Base-by-base conservation (phyloP, 1,140 invertebrate genomes). In the Melipona quadrifasciata region DNA sequence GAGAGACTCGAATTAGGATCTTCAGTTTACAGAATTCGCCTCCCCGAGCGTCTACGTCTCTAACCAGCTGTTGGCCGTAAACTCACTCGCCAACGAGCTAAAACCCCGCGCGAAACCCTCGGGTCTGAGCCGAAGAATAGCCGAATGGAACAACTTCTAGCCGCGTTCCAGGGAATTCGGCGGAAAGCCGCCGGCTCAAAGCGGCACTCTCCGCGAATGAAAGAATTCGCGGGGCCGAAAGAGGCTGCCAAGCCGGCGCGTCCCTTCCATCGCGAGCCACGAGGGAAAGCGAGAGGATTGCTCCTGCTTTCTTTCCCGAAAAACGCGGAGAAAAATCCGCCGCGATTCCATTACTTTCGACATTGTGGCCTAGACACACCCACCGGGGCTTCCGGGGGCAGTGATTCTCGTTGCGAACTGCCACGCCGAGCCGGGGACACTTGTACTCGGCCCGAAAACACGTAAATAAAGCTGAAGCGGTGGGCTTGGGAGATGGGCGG, bases 381-480 rank as follows among this genome's bases (percentile, higher is more conserved):
- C 81, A 78, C 34, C 55, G 53, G 58, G 78, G n/a, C n/a, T 77
- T 74, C 39, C n/a, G n/a, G 39, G 65, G 39, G 81, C 81, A 53
- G 61, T 83, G 74, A 83, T 83, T 83, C 75, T 83, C 55, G 65
- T 51, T 12, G 65, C 65, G 53, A 82, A 76, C 58, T 76, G 27
- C 61, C 21, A 67, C 16, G 31, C n/a, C 51, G 34, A 61, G 53
- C 53, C 65, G 39, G 75, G 47, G 82, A 83, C 82, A 83, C 82
- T 83, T 83, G 82, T 83, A 83, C 75, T 17, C 65, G 19, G 84
- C 81, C 84, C 87, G 90, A 86, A 90, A 91, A 91, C 89, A 88
- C 91, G 91, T 90, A 89, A 93, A 91, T 90, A 91, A 91, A 92
- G 82, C 57, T 21, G 14, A 70, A 73, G 67, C 67, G 68, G 68